Conservation (phyloP, 2,797 vertebrate species). For the Fistularia commersonii region DNA sequence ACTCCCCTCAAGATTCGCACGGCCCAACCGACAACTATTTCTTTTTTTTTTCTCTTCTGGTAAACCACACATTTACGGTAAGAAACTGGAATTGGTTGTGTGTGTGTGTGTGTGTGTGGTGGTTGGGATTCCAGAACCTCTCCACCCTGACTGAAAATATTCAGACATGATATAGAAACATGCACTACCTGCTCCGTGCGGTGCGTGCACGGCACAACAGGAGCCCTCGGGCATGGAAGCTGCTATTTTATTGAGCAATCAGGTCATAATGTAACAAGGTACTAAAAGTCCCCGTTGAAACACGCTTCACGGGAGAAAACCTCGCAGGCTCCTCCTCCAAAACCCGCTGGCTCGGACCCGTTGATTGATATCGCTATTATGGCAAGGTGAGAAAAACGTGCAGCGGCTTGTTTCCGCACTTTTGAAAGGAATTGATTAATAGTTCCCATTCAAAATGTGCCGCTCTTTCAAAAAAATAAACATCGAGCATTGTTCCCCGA, state of each 20-base stretch:
- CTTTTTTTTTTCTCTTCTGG: too few relatives aligned
- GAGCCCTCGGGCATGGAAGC: conserved; percentile 49
- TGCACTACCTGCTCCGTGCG: conserved; percentile 19
- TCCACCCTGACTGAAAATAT: neutral
- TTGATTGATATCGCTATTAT: conserved; percentile 48
- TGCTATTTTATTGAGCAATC: conserved; percentile 48
- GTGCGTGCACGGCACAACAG: conserved; percentile 33
- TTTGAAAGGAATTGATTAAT: conserved; percentile 5
- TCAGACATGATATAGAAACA: conserved; percentile 35
- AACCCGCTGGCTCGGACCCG: conserved; percentile 27
- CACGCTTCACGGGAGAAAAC: conserved; percentile 37
- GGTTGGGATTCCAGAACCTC: too few relatives aligned
- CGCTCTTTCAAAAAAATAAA: neutral
- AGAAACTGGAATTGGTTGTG: conserved; percentile 59
- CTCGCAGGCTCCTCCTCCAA: conserved; percentile 24
- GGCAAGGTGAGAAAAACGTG: conserved; percentile 23
- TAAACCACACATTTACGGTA: conserved; percentile 76
- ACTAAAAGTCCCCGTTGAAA: conserved; percentile 36
- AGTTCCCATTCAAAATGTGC: conserved; percentile 8
- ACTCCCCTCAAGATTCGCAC: conserved; percentile 44
- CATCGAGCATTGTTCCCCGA: neutral
- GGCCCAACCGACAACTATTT: conserved; percentile 59
- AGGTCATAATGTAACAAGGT: conserved; percentile 50
- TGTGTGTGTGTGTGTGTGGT: too few relatives aligned
- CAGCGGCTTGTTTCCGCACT: conserved; percentile 22